phyloP scores from a whole-genome alignment of 1,140 invertebrate genomes.

The Brachionus paranguensis region DNA sequence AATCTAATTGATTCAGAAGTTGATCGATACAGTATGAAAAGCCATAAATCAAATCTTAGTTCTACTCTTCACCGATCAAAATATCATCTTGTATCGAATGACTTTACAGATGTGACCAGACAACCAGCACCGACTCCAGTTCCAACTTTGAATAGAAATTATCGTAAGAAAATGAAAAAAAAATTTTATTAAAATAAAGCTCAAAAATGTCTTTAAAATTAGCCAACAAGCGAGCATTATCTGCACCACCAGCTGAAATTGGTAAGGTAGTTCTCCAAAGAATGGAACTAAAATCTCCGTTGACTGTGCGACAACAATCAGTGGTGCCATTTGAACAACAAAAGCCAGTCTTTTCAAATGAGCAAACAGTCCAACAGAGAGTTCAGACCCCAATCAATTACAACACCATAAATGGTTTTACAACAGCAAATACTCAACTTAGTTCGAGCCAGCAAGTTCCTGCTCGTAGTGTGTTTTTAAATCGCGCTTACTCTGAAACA shows the following conservation, averaged over 20 bases:
- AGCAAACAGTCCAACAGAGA: background rate
- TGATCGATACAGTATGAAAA: conserved; percentile 26
- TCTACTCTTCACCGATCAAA: background rate
- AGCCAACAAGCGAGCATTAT: conserved; percentile 26
- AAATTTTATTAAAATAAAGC: background rate
- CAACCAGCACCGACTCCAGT: conserved; percentile 22
- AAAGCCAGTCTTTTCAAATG: conserved; percentile 19
- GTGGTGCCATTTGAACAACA: conserved; percentile 23
- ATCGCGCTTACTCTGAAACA: conserved; percentile 28
- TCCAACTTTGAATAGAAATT: background rate
- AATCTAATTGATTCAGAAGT: conserved; percentile 14
- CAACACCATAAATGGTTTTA: background rate
- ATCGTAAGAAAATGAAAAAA: background rate
- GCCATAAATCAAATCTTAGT: conserved; percentile 7
- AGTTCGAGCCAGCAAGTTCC: background rate
- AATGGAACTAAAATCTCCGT: conserved; percentile 34
- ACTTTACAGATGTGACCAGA: conserved; percentile 4
- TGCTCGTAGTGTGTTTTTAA: conserved; percentile 1
- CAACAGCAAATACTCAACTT: background rate
- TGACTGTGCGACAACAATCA: conserved; percentile 24
- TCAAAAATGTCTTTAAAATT: background rate
- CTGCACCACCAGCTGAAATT: conserved; percentile 25
- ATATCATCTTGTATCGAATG: conserved; percentile 37
- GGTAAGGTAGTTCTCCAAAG: conserved; percentile 34
- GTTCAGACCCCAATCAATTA: background rate